These are phyloP conservation scores for Drosophila multiciliata DNA, from an alignment of 2,888 invertebrate genomes.

Conservation along the genomic window DNA sequence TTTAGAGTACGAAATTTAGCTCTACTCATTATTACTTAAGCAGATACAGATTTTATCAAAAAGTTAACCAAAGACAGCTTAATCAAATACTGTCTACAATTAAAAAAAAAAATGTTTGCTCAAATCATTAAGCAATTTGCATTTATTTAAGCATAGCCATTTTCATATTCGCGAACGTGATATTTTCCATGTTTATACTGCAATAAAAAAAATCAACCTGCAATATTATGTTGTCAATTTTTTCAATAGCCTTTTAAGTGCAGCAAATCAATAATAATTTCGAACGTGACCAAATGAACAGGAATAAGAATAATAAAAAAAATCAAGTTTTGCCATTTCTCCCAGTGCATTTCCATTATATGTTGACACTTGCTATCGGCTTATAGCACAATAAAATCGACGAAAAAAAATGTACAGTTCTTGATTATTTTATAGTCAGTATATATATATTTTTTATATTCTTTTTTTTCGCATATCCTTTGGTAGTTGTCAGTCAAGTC, in stretches of 20 bases:
- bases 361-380: constrained; percentile 14
- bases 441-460: constrained; percentile 17
- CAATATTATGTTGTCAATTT: background rate
- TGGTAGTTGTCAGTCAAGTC: constrained; percentile 62
- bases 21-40: background rate
- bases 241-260: background rate
- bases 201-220: background rate
- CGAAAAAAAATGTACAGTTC: constrained; percentile 32
- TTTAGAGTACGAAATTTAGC: background rate
- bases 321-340: background rate
- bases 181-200: background rate
- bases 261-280: background rate
- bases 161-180: background rate
- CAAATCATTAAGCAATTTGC: background rate
- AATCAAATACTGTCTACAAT: background rate
- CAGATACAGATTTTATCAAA: background rate
- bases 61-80: background rate
- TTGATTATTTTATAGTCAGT: constrained; percentile 47
- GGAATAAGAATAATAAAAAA: background rate
- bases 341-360: constrained; percentile 24
- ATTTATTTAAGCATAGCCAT: background rate
- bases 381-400: constrained; percentile 6
- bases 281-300: background rate
- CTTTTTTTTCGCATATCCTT: constrained; percentile 36
- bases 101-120: background rate